Conservation (phyloP, 2,113 vertebrate species). For the Pteropus alecto region DNA sequence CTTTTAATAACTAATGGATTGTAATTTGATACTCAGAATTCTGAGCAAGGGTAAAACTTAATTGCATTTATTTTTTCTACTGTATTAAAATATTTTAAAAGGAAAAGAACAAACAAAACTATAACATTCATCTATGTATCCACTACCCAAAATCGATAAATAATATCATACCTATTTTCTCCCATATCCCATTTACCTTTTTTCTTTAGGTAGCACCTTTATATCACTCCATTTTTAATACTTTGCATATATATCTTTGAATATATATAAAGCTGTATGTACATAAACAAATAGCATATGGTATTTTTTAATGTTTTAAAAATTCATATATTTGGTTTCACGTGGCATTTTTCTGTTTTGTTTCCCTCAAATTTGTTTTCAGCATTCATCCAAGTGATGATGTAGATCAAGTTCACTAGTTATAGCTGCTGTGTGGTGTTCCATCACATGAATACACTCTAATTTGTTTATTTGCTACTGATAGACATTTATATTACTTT, state of each 20-base stretch:
- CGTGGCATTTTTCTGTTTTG: neutral
- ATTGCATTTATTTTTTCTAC: neutral
- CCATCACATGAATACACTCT: neutral
- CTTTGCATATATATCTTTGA: neutral
- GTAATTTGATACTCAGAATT: neutral
- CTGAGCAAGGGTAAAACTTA: neutral
- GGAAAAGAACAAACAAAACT: neutral
- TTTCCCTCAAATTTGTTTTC: constrained; percentile 10
- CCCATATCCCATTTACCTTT: neutral
- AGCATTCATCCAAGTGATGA: neutral
- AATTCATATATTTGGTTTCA: neutral
- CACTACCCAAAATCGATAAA: constrained; percentile 13
- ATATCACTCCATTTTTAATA: neutral
- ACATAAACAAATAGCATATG: neutral
- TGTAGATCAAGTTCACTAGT: neutral
- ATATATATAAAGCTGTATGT: neutral
- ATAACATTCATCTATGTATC: neutral
- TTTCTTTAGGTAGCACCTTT: neutral
- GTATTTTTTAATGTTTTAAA: neutral
- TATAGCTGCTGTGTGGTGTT: neutral
- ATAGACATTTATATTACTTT: neutral
- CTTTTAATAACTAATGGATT: constrained; percentile 5
- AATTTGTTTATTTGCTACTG: neutral
- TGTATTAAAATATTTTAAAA: neutral
- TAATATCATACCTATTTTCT: neutral